Conservation (phyloP, 64 coral and sea anemone species). For the Stichodactyla helianthus region DNA sequence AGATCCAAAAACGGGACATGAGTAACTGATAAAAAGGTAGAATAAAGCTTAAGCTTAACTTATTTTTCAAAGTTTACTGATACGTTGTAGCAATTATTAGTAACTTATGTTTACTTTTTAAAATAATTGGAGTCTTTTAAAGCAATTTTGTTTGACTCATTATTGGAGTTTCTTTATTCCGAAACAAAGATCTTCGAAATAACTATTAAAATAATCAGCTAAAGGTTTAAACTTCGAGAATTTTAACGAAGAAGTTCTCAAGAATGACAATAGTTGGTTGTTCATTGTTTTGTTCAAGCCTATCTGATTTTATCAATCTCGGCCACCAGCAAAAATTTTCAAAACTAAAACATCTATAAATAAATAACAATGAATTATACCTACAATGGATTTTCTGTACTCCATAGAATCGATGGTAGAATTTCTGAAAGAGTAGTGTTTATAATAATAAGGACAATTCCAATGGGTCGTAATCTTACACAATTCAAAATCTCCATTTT, state of each 20-base stretch:
- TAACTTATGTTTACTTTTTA: too few species aligned
- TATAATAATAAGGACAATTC: conserved; percentile 1
- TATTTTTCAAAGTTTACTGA: too few species aligned
- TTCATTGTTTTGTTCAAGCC: neutral
- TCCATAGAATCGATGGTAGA: conserved; percentile 48
- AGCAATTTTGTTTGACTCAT: too few species aligned
- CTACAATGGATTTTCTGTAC: conserved; percentile 35
- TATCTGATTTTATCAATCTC: neutral
- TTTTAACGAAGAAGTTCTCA: neutral
- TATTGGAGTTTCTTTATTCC: too few species aligned
- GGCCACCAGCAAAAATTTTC: conserved; percentile 10
- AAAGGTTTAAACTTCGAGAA: neutral
- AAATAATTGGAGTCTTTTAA: too few species aligned
- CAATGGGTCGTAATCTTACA: neutral
- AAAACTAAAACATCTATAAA: neutral
- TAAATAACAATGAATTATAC: conserved; percentile 6
- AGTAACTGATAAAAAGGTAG: too few species aligned
- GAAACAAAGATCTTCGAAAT: neutral
- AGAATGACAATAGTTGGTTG: neutral
- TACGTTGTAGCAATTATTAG: too few species aligned
- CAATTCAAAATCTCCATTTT: conserved; percentile 1
- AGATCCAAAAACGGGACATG: too few species aligned
- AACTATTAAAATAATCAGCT: neutral
- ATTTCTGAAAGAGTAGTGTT: conserved; percentile 8
- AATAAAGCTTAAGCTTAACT: too few species aligned